Evolutionary conservation across 2,113 vertebrate species (phyloP), one percentile per base, ranked within the genome.

Genomic region (Uria aalge): DNA sequence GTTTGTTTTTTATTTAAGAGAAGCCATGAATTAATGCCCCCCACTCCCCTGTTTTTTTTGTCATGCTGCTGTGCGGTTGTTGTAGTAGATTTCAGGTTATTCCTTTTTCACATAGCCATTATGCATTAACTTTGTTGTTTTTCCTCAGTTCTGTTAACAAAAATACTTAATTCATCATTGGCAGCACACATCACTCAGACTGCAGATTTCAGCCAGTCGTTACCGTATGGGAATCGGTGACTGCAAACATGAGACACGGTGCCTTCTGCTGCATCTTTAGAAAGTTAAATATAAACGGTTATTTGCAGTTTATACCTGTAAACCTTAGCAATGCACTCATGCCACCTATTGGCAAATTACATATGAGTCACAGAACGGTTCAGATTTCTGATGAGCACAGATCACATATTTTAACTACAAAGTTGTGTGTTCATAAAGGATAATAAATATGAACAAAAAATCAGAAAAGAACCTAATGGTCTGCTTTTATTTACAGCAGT

Each of bases 331-430:
- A 96, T 91, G 74, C 95, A 73, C 96, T 97, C 75, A 75, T 95
- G 97, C 97, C 97, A 97, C 93, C 97, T 98, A 96, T 92, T 91
- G 97, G 94, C 87, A 97, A 87, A 66, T 4, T 5, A 36, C 53
- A 11, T 17, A 50, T 1, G 53, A 95, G 40, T 69, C 88, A 22
- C 53, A 47, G 45, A 45, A 12, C 5, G 88, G 52, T 34, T 64
- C 38, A 21, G 27, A 6, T 23, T 82, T 21, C 71, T 55, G 69
- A 11, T 3, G 32, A 86, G 88, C 29, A 7, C 18, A 32, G 24
- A 27, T 6, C 13, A 10, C 67, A 27, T 5, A 21, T 60, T 45
- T 52, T 38, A 60, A 24, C 4, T 15, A 8, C 18, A 6, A 76
- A 60, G 27, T 15, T 6, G 0, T 6, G 20, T 40, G 8, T 29